Percentiles rank a stretch among this genome's conserved stretches.
Conservation (phyloP, 1,140 invertebrate species). For the Pissodes strobi region DNA sequence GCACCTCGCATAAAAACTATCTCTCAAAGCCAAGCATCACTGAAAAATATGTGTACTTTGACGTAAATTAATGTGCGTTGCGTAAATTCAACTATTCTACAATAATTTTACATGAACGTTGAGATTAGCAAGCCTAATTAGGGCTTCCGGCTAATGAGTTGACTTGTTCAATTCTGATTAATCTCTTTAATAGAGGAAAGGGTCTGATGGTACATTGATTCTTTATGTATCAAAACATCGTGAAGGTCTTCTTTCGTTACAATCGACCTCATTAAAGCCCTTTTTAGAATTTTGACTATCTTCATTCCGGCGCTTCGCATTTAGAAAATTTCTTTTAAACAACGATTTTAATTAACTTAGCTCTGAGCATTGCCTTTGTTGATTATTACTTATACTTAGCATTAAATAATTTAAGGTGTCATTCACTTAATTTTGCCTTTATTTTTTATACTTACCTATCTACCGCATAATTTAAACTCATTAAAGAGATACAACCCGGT, state of each 20-base stretch:
- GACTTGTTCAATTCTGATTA: slow-evolving; percentile 50
- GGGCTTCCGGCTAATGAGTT: slow-evolving; percentile 42
- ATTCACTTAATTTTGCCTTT: too few relatives aligned
- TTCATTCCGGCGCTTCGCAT: too few relatives aligned
- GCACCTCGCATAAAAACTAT: slow-evolving; percentile 54
- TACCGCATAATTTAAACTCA: too few relatives aligned
- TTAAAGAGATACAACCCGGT: too few relatives aligned
- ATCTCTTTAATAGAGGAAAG: slow-evolving; percentile 31
- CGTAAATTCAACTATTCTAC: slow-evolving; percentile 56
- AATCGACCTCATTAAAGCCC: neutral
- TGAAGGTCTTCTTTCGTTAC: neutral
- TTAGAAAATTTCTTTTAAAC: too few relatives aligned
- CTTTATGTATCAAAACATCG: slow-evolving; percentile 6
- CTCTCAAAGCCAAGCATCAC: slow-evolving; percentile 54
- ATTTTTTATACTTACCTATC: too few relatives aligned
- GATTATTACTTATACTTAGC: too few relatives aligned
- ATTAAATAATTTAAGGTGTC: too few relatives aligned
- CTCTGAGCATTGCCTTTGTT: too few relatives aligned
- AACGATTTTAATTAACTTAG: too few relatives aligned
- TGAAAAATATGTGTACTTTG: slow-evolving; percentile 57
- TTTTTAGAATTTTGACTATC: too few relatives aligned
- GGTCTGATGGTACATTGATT: slow-evolving; percentile 14
- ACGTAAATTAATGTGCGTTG: slow-evolving; percentile 57
- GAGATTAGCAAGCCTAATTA: slow-evolving; percentile 51
- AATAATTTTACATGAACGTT: slow-evolving; percentile 53